A percentile compares a stretch with the other conserved stretches of the same genome.
Conservation (phyloP, 2,797 vertebrate genomes). For the Acrocephalus scirpaceus region DNA sequence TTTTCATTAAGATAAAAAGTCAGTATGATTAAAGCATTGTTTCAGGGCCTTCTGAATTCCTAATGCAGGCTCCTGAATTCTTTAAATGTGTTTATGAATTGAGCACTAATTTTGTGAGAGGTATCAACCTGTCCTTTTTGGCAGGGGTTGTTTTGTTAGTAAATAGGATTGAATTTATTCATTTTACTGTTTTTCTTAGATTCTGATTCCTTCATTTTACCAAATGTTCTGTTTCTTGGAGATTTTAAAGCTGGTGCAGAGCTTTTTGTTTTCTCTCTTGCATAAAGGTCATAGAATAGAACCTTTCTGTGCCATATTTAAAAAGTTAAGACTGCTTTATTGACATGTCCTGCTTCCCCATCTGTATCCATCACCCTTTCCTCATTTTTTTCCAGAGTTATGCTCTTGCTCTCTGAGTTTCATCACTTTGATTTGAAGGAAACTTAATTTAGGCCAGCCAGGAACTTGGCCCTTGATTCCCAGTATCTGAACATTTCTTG, state of each 20-base stretch:
- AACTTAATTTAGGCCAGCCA: not conserved
- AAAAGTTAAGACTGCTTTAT: not conserved
- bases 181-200: constrained; percentile 14
- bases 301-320: not conserved
- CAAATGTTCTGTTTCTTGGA: not conserved
- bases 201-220: constrained; percentile 18
- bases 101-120: constrained; percentile 4
- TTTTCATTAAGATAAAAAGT: constrained; percentile 17
- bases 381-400: not conserved
- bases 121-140: constrained; percentile 9
- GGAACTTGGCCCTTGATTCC: not conserved
- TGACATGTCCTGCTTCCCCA: not conserved
- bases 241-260: not conserved
- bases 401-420: not conserved
- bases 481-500: not conserved
- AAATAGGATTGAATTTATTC: constrained; percentile 10
- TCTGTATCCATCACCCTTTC: not conserved
- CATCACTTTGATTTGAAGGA: not conserved
- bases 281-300: not conserved
- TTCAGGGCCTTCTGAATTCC: constrained; percentile 21
- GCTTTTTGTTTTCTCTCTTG: not conserved
- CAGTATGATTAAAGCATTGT: not conserved
- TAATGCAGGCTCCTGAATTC: not conserved
- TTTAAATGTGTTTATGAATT: constrained; percentile 14
- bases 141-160: not conserved